Base-by-base conservation (phyloP, 2,888 invertebrate genomes). In the Holacanthella duospinosa region DNA sequence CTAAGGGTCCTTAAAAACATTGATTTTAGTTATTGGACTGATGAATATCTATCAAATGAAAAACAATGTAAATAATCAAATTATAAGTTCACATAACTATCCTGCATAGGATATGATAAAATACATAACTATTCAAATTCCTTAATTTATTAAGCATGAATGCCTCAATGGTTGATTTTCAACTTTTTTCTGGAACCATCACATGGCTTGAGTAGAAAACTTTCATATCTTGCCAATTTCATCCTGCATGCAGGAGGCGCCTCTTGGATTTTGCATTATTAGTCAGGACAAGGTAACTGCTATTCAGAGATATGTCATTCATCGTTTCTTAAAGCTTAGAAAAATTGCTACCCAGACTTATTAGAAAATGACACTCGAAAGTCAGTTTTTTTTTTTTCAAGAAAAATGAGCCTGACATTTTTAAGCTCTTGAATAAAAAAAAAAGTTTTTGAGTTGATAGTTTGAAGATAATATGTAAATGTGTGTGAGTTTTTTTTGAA, bases 281-380 rank as follows among this genome's bases (percentile, higher is more conserved):
- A 48, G 12, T 48, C 12, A 21, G 6, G 19, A 48, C 19, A 48
- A 48, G 48, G 48, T 48, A 48, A 48, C 48, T 48, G 48, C 19
- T 21, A n/a, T 21, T 26, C n/a, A 55, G 63, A 69, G 71, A 71
- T 71, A 71, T 69, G 71, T 71, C 71, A 70, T 67, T 71, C 71
- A 71, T 68, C 60, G 54, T 36, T 36, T 36, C 12, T 61, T 59
- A 58, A 59, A 61, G 68, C 65, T 71, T 68, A 68, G 66, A 65
- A 65, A 70, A 68, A 70, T 68, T 69, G 67, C 67, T 61, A 59
- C 64, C 65, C 65, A 24, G n/a, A 48, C 68, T 68, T 68, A 68
- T 68, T 68, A 68, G 66, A 64, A 68, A 68, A 68, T 68, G 64
- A 66, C 64, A 68, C 56, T 68, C 66, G 66, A 65, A 48, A 48